A percentile compares a stretch with the other conserved stretches of the same genome.
phyloP scores from a whole-genome alignment of 1,140 invertebrate species.

The Scylla paramamosain region DNA sequence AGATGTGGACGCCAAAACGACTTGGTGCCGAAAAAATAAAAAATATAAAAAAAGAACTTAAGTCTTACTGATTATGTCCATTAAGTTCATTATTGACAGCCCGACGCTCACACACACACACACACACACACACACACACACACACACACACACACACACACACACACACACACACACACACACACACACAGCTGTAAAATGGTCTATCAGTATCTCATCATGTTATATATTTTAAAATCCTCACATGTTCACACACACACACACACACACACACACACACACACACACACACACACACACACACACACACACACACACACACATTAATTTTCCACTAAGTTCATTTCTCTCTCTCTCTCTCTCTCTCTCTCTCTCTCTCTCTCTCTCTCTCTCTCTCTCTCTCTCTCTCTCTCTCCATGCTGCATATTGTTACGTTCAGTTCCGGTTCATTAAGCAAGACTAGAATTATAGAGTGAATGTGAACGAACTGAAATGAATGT shows the following conservation, averaged over 20 bases:
- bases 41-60: no score
- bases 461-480: background rate
- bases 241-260: background rate
- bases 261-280: background rate
- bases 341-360: background rate
- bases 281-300: background rate
- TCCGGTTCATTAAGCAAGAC: background rate
- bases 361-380: background rate
- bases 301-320: background rate
- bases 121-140: slow-evolving; percentile 16
- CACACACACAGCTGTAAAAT: no score
- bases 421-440: background rate
- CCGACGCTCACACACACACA: background rate
- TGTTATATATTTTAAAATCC: no score
- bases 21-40: no score
- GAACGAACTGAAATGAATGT: background rate
- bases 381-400: no score
- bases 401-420: background rate
- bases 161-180: background rate
- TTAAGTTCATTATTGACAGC: background rate
- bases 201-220: no score
- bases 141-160: background rate
- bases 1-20: background rate
- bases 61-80: background rate
- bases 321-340: background rate